phyloP scores from a whole-genome alignment of 2,797 vertebrate species.

The Falco concolor region DNA sequence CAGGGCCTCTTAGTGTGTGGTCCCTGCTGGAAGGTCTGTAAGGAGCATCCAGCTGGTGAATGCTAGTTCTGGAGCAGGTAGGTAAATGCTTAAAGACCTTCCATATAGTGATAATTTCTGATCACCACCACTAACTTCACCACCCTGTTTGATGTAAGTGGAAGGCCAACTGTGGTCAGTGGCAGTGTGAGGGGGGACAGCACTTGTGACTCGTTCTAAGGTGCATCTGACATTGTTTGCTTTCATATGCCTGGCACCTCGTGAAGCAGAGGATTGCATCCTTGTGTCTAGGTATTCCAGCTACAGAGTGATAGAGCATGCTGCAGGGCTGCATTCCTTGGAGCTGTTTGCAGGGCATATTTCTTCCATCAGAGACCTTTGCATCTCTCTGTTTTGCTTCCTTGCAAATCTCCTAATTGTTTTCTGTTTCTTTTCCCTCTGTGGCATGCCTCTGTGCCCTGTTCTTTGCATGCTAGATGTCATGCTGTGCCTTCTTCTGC shows the following conservation, averaged over 20 bases:
- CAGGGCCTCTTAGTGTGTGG: neutral
- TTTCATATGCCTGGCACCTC: neutral
- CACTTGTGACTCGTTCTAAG: neutral
- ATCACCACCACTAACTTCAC: neutral
- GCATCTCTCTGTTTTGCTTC: neutral
- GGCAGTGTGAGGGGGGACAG: neutral
- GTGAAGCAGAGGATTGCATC: neutral
- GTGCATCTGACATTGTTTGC: neutral
- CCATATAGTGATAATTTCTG: neutral
- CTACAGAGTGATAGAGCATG: neutral
- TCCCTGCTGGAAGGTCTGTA: neutral
- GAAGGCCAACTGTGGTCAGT: neutral
- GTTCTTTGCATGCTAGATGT: neutral
- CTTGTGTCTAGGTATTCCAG: neutral
- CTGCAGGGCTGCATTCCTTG: neutral
- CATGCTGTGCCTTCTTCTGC: neutral
- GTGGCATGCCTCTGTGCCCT: neutral
- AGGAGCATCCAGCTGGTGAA: neutral
- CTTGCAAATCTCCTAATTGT: neutral
- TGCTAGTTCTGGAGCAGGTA: neutral
- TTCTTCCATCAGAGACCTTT: neutral
- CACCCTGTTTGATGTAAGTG: neutral
- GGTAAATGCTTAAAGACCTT: neutral
- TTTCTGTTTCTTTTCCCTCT: neutral
- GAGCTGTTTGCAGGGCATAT: neutral